Percentiles rank a stretch among this genome's conserved stretches.
Evolutionary conservation across 2,888 invertebrate genomes (phyloP).

Genomic region (Rhabditoides inermis): DNA sequence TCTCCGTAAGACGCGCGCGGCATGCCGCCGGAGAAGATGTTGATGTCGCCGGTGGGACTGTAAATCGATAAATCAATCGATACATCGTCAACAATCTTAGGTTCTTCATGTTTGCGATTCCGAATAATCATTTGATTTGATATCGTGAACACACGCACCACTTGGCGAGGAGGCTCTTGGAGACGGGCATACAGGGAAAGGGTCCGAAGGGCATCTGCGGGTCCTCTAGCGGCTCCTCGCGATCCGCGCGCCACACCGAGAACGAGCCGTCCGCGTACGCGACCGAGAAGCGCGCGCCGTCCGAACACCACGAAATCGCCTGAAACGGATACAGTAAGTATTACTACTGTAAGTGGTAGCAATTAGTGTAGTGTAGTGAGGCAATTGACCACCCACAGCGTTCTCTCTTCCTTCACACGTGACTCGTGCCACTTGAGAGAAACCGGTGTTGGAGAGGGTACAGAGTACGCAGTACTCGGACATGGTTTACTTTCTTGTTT

Average conservation of each 20-base stretch:
- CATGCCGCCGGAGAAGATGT: slow-evolving; percentile 70
- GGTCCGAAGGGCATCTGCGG: slow-evolving; percentile 73
- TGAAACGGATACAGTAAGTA: too few relatives aligned
- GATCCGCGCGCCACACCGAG: neutral
- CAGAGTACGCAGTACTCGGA: too few relatives aligned
- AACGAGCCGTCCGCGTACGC: neutral
- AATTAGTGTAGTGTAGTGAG: too few relatives aligned
- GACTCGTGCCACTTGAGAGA: too few relatives aligned
- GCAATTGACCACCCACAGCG: too few relatives aligned
- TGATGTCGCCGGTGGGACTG: slow-evolving; percentile 16
- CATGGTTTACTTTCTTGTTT: too few relatives aligned
- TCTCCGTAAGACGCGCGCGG: slow-evolving; percentile 86
- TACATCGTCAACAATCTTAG: neutral
- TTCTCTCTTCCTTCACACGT: too few relatives aligned
- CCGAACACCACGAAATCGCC: neutral
- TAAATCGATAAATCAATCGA: neutral
- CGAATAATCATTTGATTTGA: neutral
- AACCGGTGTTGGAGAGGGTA: too few relatives aligned
- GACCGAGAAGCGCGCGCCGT: neutral
- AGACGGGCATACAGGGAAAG: slow-evolving; percentile 86
- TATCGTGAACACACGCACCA: slow-evolving; percentile 2
- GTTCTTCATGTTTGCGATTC: too few relatives aligned
- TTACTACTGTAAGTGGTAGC: too few relatives aligned
- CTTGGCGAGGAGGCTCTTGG: slow-evolving; percentile 10
- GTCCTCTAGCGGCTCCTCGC: neutral